A percentile compares a stretch with the other conserved stretches of the same genome.
phyloP scores from a whole-genome alignment of 1,140 invertebrate genomes.

The Protaetia brevitarsis region DNA sequence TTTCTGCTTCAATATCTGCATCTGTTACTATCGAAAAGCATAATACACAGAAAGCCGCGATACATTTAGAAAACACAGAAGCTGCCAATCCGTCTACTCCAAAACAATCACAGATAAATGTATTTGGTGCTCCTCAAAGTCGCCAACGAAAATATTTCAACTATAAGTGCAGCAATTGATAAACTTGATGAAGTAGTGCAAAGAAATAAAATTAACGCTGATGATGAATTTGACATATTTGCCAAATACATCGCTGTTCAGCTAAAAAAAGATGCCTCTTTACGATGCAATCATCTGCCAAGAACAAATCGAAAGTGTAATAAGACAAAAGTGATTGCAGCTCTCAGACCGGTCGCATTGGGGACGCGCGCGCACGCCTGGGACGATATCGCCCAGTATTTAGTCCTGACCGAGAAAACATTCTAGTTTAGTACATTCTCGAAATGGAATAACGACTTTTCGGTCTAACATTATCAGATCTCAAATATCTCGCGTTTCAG shows the following conservation, averaged over 20 bases:
- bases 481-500: no score
- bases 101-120: slow-evolving; percentile 26
- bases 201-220: slow-evolving; percentile 26
- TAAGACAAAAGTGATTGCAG: slow-evolving; percentile 13
- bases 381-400: no score
- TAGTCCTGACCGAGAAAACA: no score
- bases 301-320: slow-evolving; percentile 1
- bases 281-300: slow-evolving; percentile 18
- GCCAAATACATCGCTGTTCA: slow-evolving; percentile 21
- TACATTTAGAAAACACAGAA: slow-evolving; percentile 29
- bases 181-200: slow-evolving; percentile 33
- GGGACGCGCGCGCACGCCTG: no score
- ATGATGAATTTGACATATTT: no score
- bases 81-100: slow-evolving; percentile 27
- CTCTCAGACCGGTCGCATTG: no score
- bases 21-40: slow-evolving; percentile 27
- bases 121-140: slow-evolving; percentile 21
- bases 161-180: slow-evolving; percentile 30
- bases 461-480: no score
- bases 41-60: slow-evolving; percentile 26
- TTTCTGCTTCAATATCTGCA: slow-evolving; percentile 30
- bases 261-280: no score
- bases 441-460: no score
- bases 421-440: no score
- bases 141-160: slow-evolving; percentile 31